Evolutionary conservation across 2,797 vertebrate species (phyloP), one percentile per base, ranked within the genome.

Genomic region (Delichon dasypus): DNA sequence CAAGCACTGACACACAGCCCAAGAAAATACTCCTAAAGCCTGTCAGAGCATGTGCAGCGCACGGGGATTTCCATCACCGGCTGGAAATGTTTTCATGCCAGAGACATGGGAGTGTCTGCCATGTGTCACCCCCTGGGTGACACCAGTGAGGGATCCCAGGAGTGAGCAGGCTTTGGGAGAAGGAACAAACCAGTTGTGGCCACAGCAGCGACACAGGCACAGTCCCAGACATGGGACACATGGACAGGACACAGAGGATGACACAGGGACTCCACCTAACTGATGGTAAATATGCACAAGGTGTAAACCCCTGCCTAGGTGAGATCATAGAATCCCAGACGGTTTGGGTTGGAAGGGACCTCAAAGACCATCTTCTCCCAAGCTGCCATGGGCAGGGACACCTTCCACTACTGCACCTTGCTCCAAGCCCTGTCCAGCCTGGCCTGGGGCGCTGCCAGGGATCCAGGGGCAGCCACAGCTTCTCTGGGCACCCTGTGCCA

Each of bases 341-440:
- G 16, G n/a, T 18, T 57, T 72, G 19, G 16, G 13, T 30, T 45
- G n/a, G 36, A 51, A 79, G 6, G 16, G 47, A 34, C 40, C 17
- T 32, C 55, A 61, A 42, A 67, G 10, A 3, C 2, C 54, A 34
- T 22, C 40, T 17, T 6, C 20, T 81, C 1, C 21, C 21, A 44
- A 1, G 10, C 17, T 53, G 25, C 30, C 47, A 40, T 9, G 54
- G n/a, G 34, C 23, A 66, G n/a, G 20, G 40, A 88, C 61, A 48
- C 14, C 42, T 78, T 0, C 57, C 21, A 18, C 34, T 3, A 0
- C 7, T 21, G 30, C 73, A 55, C 47, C 11, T 0, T 29, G 57
- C 25, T 62, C 65, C 13, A 2, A 67, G n/a, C 54, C 54, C n/a
- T 23, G 8, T n/a, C 72, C 54, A 70, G 0, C 48, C 73, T 42